Evolutionary conservation across 1,140 invertebrate genomes (phyloP), one percentile per base, ranked within the genome.

Genomic region (Hypothenemus hampei): DNA sequence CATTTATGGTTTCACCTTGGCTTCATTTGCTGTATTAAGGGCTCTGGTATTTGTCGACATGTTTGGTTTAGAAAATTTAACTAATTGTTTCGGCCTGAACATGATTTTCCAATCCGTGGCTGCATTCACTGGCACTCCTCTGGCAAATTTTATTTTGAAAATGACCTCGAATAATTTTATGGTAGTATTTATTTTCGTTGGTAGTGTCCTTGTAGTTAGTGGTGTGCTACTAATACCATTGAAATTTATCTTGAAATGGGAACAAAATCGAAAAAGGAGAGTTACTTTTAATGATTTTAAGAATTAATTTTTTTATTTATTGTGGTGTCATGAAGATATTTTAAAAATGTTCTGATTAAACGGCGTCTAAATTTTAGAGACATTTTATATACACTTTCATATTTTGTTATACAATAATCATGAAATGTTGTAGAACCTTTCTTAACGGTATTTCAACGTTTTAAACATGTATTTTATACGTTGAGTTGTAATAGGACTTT

Each of bases 41-140:
- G 97, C 95, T 10, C 96, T 98, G 67, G 93, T 98, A 64, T 76
- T 98, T 36, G 93, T 96, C 59, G 94, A 98, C 67, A 74, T 98
- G 15, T 77, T 99, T 24, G 95, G 95, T n/a, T 75, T 98, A 65
- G 93, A 97, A 63, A 93, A 92, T 72, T 74, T 98, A 50, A 97
- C 95, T 22, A 98, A 95, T 71, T 92, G 93, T 18, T 98, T 97
- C 73, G 95, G 96, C 18, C 76, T 98, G 37, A 77, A 97, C 26
- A 91, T 97, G 62, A 74, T 98, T 59, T 94, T 96, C 74, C 82
- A 95, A 71, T 95, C 95, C 13, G 81, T 87, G 24, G 90, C 94
- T 0, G 87, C 90, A 3, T 87, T 97, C 37, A 73, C 94, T 26
- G 86, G 86, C 1, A 83, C 86, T 10, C 87, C 87, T 2, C 69